Evolutionary conservation across 2,113 vertebrate genomes (phyloP).

Genomic region (Mesocricetus auratus): DNA sequence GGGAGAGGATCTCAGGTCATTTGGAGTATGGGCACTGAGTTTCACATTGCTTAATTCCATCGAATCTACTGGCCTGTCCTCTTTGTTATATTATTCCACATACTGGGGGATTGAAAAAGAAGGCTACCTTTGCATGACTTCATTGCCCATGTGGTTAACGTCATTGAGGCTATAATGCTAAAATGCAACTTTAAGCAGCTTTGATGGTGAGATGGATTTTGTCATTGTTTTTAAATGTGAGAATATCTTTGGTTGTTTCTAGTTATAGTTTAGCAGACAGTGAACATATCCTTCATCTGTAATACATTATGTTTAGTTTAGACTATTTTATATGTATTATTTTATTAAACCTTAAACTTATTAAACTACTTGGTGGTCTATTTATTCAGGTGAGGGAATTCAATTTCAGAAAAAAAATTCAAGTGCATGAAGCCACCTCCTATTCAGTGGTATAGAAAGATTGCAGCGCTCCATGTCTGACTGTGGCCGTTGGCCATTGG

Average conservation of each 20-base stretch:
- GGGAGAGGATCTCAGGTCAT: neutral
- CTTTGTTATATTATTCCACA: neutral
- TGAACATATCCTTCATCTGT: constrained; percentile 23
- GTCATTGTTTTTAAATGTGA: neutral
- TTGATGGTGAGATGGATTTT: neutral
- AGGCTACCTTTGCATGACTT: neutral
- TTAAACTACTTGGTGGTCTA: neutral
- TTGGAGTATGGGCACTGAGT: neutral
- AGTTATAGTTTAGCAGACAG: neutral
- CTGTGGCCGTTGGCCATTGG: neutral
- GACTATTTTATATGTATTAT: neutral
- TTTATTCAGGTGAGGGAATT: neutral
- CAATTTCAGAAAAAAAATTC: neutral
- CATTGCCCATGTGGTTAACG: neutral
- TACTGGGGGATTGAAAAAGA: neutral
- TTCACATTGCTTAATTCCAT: neutral
- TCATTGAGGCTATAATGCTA: neutral
- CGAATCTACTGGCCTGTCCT: neutral
- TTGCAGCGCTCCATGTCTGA: neutral
- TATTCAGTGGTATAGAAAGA: neutral
- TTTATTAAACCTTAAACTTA: neutral
- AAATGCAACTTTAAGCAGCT: neutral
- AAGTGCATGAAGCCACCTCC: neutral
- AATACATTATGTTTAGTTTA: neutral
- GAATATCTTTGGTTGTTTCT: neutral